Evolutionary conservation across 2,113 vertebrate genomes (phyloP).

Genomic region (Apistogramma diplotaenia): DNA sequence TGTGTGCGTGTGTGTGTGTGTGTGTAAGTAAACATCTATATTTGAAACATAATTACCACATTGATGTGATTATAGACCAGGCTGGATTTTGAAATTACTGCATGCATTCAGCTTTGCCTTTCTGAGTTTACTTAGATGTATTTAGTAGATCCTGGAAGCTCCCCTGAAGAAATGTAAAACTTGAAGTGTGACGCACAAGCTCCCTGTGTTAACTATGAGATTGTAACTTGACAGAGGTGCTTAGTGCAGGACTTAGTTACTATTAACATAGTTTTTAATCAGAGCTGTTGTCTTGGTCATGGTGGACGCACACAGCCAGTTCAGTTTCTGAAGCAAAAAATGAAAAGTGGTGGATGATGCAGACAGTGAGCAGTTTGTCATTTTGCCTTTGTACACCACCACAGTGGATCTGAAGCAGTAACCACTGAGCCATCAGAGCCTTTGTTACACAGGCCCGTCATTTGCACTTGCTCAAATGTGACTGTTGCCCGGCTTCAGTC

Average conservation of each 20-base stretch:
- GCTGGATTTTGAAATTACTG: constrained; percentile 35
- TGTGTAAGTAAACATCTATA: constrained; percentile 43
- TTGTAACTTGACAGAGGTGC: background rate
- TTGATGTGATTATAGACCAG: constrained; percentile 44
- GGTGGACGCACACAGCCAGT: no score
- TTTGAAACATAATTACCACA: constrained; percentile 57
- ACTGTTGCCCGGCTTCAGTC: background rate
- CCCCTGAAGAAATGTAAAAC: background rate
- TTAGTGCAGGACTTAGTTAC: background rate
- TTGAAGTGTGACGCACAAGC: no score
- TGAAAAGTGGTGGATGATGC: background rate
- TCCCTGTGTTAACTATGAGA: background rate
- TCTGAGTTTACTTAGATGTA: background rate
- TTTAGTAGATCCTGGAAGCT: background rate
- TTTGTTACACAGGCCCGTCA: background rate
- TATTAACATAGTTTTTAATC: no score
- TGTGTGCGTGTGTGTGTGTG: background rate
- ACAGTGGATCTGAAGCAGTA: background rate
- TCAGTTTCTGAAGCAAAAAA: no score
- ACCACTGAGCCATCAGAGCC: background rate
- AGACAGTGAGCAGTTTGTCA: background rate
- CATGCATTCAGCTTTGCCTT: constrained; percentile 19
- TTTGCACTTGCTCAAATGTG: background rate
- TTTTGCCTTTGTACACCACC: background rate
- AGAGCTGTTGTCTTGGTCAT: no score